These are phyloP conservation scores for Glareola pratincola DNA, from an alignment of 2,113 vertebrate genomes.

Conservation along the genomic window DNA sequence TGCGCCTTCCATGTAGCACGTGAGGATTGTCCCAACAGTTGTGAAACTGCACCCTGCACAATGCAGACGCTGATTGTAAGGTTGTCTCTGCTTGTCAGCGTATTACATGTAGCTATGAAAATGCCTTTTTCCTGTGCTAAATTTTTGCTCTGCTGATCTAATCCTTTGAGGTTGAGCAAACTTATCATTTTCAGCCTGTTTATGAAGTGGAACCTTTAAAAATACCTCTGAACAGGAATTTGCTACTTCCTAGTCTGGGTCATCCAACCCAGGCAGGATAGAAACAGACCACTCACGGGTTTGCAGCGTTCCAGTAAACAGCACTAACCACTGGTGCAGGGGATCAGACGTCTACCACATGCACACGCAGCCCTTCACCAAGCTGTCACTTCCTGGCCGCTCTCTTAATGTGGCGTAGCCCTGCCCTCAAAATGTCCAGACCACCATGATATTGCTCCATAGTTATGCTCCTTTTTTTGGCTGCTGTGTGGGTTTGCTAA, in stretches of 20 bases:
- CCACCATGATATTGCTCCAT: not conserved
- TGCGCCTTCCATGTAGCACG: fast-evolving
- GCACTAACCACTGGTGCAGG: not conserved
- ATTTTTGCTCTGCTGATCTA: constrained; percentile 8
- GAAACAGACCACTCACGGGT: not conserved
- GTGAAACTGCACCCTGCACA: not conserved
- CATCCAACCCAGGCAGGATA: not conserved
- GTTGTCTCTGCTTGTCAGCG: not conserved
- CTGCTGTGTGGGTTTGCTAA: constrained; percentile 45
- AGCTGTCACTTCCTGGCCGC: not conserved
- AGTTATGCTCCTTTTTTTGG: constrained; percentile 28
- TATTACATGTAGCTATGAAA: not conserved
- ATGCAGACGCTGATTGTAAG: not conserved
- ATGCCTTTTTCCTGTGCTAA: not conserved
- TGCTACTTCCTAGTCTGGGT: not conserved
- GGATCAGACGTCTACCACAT: not conserved
- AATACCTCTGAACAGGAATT: constrained; percentile 49
- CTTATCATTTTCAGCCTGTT: constrained; percentile 31
- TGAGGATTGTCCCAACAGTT: not conserved
- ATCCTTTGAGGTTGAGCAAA: constrained; percentile 7
- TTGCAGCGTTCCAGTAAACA: not conserved
- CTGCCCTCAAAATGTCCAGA: not conserved
- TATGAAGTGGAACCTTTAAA: constrained; percentile 39
- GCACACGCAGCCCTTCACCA: not conserved
- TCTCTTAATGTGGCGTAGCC: not conserved